Evolutionary conservation across 2,113 vertebrate genomes (phyloP), one percentile per base, ranked within the genome.

Genomic region (Riparia riparia): DNA sequence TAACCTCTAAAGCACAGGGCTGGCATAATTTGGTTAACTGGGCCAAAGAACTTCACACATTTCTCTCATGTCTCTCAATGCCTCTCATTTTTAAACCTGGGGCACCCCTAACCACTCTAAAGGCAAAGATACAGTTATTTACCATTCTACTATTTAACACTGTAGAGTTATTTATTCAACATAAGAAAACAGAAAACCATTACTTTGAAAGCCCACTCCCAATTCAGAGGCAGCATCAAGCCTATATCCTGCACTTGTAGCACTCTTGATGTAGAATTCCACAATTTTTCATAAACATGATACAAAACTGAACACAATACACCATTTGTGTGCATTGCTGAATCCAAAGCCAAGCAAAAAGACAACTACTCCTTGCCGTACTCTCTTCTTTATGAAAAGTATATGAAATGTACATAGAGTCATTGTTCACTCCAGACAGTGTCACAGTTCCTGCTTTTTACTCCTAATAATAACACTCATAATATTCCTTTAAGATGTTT

Each of bases 201-300:
- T 71, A 51, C 13, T 70, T 26, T 77, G 51, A 89, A 72, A 90
- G 37, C 20, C 9, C 54, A 41, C 5, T 93, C 32, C n/a, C 9
- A 29, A 10, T 29, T 39, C 19, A 78, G 50, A 86, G 37, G 9
- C 37, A 82, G 24, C 28, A 53, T 22, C 21, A 80, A 73, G 65
- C 32, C 63, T 32, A 7, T 5, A 44, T 51, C 12, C 41, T 58
- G 19, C 6, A 57, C 2, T 3, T 5, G 17, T 12, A 45, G 26
- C 7, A 29, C 17, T 66, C 15, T 37, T 0, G 1, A 26, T 6
- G 72, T 0, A 80, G n/a, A 84, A 29, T 22, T 68, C 26, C 17
- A 28, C 5, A 20, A 20, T 63, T 94, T 73, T 77, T 60, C 64
- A 63, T 2, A 70, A 29, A 20, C 4, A 4, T 10, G 16, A 47